Conservation (phyloP, 2,113 vertebrate genomes). For the Hyperopisus bebe region DNA sequence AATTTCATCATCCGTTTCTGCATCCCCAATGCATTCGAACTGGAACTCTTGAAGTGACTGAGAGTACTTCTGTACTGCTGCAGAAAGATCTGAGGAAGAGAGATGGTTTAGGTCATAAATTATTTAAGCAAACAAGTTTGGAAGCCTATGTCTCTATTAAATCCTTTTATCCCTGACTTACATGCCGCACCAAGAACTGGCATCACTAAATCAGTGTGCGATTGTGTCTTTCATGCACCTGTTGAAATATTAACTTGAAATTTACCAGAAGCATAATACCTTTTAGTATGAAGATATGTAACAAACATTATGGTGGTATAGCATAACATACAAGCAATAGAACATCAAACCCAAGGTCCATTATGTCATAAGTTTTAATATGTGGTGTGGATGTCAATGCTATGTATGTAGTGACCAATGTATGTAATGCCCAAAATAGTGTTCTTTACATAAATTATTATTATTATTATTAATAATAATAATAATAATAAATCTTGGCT, state of each 20-base stretch:
- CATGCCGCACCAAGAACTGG: background rate
- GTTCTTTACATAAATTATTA: no score
- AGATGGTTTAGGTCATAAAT: background rate
- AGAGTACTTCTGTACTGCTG: conserved; percentile 89
- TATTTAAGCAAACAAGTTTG: background rate
- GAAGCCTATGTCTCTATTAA: background rate
- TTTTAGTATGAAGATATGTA: background rate
- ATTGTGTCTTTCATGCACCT: background rate
- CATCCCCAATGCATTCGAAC: conserved; percentile 91
- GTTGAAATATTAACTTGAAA: background rate
- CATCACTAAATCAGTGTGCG: background rate
- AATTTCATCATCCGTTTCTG: conserved; percentile 92
- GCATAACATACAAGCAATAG: background rate
- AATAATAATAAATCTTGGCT: background rate
- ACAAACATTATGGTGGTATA: background rate
- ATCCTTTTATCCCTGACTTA: background rate
- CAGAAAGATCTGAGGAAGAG: conserved; percentile 74
- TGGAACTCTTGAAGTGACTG: conserved; percentile 92
- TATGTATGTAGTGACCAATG: background rate
- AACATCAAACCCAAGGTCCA: background rate
- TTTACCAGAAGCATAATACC: background rate
- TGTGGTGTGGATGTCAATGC: background rate
- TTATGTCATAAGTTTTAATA: background rate
- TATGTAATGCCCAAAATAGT: background rate
- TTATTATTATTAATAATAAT: no score